A percentile compares a stretch with the other conserved stretches of the same genome.
Evolutionary conservation across 2,113 vertebrate species (phyloP).

Genomic region (Chionomys nivalis): DNA sequence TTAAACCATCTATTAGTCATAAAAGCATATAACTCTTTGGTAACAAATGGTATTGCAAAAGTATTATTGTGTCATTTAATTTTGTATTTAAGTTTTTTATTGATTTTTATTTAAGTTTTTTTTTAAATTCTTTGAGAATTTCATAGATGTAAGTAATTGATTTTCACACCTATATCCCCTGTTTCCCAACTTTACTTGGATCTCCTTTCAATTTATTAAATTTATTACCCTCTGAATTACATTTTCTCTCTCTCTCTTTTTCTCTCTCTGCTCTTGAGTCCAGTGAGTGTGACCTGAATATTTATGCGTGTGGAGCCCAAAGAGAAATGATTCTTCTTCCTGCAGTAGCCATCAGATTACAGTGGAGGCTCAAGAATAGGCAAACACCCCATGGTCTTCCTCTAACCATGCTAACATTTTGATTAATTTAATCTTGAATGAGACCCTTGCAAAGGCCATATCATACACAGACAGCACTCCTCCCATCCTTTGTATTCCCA

Average conservation of each 20-base stretch:
- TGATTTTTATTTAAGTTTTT: neutral
- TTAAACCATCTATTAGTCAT: neutral
- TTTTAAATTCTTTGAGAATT: neutral
- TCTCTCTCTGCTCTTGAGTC: neutral
- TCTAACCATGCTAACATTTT: neutral
- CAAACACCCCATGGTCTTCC: neutral
- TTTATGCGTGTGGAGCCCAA: neutral
- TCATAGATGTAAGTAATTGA: neutral
- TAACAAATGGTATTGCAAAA: neutral
- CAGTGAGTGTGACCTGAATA: neutral
- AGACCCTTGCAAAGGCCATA: neutral
- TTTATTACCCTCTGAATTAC: neutral
- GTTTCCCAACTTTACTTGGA: neutral
- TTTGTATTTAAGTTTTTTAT: neutral
- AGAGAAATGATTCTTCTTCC: neutral
- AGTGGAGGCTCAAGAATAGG: neutral
- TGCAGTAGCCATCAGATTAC: neutral
- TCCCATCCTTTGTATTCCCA: neutral
- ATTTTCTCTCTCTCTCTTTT: too few species aligned
- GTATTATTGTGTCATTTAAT: neutral
- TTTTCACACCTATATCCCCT: neutral
- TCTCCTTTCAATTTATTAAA: neutral
- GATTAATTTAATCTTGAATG: neutral
- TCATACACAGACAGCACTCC: neutral
- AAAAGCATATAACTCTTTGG: conserved; percentile 19